Conservation (phyloP, 2,797 vertebrate species). For the Oryzias sinensis region DNA sequence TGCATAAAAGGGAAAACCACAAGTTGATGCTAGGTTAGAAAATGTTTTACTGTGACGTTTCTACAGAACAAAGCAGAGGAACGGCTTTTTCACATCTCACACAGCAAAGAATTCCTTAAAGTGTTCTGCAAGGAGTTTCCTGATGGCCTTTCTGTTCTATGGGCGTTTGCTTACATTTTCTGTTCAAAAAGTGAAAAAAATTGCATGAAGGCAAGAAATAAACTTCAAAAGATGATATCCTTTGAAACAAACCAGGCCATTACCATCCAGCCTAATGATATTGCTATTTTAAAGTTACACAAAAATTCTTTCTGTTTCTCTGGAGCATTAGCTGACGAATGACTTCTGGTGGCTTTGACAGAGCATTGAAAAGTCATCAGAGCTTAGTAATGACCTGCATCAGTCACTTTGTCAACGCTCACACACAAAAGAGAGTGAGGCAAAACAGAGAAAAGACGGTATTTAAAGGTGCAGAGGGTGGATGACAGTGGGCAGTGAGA, state of each 20-base stretch:
- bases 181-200: too few species aligned
- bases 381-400: conserved; percentile 58
- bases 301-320: conserved; percentile 9
- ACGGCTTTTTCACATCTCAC: too few species aligned
- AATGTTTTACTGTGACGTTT: too few species aligned
- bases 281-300: conserved; percentile 21
- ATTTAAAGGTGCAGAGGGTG: conserved; percentile 2
- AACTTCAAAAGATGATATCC: too few species aligned
- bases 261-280: conserved; percentile 2
- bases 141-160: not conserved
- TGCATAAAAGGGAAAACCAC: not conserved
- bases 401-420: conserved; percentile 51
- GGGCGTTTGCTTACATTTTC: not conserved
- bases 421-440: conserved; percentile 26
- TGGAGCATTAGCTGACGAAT: conserved; percentile 39
- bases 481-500: not conserved
- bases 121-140: not conserved
- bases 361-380: conserved; percentile 42
- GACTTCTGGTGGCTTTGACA: conserved; percentile 47
- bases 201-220: too few species aligned
- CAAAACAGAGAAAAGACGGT: conserved; percentile 10
- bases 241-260: not conserved
- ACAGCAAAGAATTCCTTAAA: too few species aligned
- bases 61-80: too few species aligned
- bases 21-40: not conserved